Percentiles rank a stretch among this genome's conserved stretches.
Conservation (phyloP, 1,140 invertebrate genomes). For the Dreissena rostriformis region DNA sequence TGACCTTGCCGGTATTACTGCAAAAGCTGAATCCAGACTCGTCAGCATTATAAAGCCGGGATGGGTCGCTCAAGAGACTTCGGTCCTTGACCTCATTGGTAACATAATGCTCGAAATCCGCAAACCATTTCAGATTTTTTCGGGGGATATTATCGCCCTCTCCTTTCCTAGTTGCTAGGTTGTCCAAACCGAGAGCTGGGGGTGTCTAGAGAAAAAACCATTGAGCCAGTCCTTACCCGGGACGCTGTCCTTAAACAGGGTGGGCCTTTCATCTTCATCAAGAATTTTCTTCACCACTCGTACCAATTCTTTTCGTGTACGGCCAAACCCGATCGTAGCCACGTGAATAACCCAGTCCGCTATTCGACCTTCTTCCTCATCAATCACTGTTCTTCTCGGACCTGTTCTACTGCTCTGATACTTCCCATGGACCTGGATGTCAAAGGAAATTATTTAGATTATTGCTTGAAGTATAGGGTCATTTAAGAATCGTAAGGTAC, state of each 20-base stretch:
- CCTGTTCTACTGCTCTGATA: slow-evolving; percentile 24
- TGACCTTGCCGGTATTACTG: slow-evolving; percentile 21
- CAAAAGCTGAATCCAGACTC: slow-evolving; percentile 44
- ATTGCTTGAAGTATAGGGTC: too few relatives aligned
- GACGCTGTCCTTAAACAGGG: slow-evolving; percentile 36
- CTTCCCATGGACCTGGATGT: slow-evolving; percentile 6
- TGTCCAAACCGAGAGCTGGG: slow-evolving; percentile 1
- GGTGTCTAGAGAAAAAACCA: slow-evolving; percentile 32
- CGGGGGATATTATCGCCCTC: slow-evolving; percentile 24
- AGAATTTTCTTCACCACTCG: slow-evolving; percentile 40
- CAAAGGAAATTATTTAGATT: not conserved
- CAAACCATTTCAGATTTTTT: slow-evolving; percentile 41
- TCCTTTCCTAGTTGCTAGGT: slow-evolving; percentile 23
- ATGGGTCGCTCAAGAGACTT: slow-evolving; percentile 9
- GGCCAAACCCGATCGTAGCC: slow-evolving; percentile 33
- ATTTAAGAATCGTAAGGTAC: too few relatives aligned
- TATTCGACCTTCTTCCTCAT: slow-evolving; percentile 18
- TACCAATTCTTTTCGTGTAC: slow-evolving; percentile 39
- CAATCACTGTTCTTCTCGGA: slow-evolving; percentile 14
- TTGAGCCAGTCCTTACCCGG: slow-evolving; percentile 35
- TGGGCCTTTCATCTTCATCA: slow-evolving; percentile 19
- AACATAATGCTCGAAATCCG: slow-evolving; percentile 22
- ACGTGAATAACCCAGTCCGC: slow-evolving; percentile 41
- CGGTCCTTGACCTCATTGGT: slow-evolving; percentile 4
- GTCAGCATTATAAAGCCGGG: slow-evolving; percentile 35